Evolutionary conservation across 2,888 invertebrate genomes (phyloP), one percentile per base, ranked within the genome.

Genomic region (Eilema griseolum): DNA sequence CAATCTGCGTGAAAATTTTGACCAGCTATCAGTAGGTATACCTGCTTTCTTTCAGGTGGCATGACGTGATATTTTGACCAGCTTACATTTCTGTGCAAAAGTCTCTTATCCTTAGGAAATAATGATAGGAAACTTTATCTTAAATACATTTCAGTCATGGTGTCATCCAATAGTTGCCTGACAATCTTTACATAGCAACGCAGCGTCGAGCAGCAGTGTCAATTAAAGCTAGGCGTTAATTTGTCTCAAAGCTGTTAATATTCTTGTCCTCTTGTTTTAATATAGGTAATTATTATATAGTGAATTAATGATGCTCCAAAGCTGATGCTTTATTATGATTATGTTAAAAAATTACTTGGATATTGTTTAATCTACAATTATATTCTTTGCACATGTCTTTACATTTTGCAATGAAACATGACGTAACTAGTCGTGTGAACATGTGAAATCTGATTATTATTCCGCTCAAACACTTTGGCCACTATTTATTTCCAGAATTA

Each of bases 241-340:
- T n/a, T 65, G n/a, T n/a, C 5, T 52, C 52, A 11, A 12, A 37
- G 24, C n/a, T 59, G 61, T 33, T 26, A 31, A 12, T 16, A 4
- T 28, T 7, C 0, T 26, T 20, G 1, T 65, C 37, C 61, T 8
- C n/a, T 61, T 5, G 2, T 52, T 60, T 64, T 16, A 31, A 16
- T 24, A 46, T 41, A 37, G 1, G 12, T 37, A 66, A n/a, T 14
- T 60, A 69, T 71, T 66, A 68, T 71, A 74, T 73, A 66, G 82
- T 82, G 71, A 74, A 70, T 79, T 68, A 33, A 69, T 72, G 59
- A 78, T 81, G 77, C 73, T 70, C 72, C 20, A 4, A 81, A 80
- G 75, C 75, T 24, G 52, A 67, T 69, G 59, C 67, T 63, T 62
- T 56, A 62, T 72, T 77, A 70, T 59, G 37, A 33, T 59, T 62